Evolutionary conservation across 2,797 vertebrate species (phyloP).

Genomic region (Microctenopoma stevenorrisi): DNA sequence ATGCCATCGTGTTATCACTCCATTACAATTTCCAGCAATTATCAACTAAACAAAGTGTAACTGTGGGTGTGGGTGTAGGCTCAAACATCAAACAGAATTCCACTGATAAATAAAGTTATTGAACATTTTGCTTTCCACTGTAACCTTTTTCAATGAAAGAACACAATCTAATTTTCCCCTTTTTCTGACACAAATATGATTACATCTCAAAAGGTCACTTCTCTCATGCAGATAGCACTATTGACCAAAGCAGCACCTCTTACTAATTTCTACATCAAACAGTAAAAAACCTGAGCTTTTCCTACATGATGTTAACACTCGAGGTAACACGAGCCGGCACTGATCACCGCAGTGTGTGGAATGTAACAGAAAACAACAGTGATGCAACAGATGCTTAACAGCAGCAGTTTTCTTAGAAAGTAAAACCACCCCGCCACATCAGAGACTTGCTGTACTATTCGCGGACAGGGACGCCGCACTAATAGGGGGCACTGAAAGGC

Average conservation of each 20-base stretch:
- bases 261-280: conserved; percentile 26
- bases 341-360: not conserved
- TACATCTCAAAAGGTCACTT: conserved; percentile 21
- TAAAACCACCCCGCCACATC: conserved; percentile 39
- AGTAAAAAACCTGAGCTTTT: conserved; percentile 20
- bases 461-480: too few species aligned
- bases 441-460: not conserved
- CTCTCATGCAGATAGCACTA: conserved; percentile 9
- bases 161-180: not conserved
- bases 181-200: not conserved
- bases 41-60: not conserved
- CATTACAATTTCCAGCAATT: conserved; percentile 2
- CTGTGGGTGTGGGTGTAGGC: conserved; percentile 3
- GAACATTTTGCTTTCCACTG: conserved; percentile 3
- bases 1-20: not conserved
- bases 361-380: conserved; percentile 12
- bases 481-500: too few species aligned
- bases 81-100: conserved; percentile 15
- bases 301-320: not conserved
- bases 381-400: conserved; percentile 21
- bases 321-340: not conserved
- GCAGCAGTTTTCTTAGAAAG: conserved; percentile 39
- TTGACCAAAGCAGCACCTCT: conserved; percentile 22
- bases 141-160: conserved; percentile 13
- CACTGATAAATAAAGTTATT: conserved; percentile 5